A percentile compares a stretch with the other conserved stretches of the same genome.
phyloP scores from a whole-genome alignment of 2,888 invertebrate genomes.

The Protophormia terraenovae region DNA sequence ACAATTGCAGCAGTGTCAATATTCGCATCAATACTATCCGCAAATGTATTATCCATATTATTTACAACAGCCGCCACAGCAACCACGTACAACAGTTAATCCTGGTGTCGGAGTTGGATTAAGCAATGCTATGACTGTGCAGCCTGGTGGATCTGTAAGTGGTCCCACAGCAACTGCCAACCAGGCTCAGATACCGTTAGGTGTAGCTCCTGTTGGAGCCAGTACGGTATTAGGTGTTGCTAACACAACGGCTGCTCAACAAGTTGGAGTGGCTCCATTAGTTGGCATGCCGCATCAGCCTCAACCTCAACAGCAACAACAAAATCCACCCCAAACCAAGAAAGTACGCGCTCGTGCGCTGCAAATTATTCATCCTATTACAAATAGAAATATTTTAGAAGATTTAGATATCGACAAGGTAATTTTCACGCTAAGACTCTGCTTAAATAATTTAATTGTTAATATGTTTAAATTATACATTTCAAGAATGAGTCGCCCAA shows the following conservation, averaged over 20 bases:
- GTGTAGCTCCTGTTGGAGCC: constrained; percentile 81
- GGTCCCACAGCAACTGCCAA: constrained; percentile 71
- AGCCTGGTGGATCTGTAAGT: constrained; percentile 75
- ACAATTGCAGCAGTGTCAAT: constrained; percentile 72
- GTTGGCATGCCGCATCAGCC: constrained; percentile 72
- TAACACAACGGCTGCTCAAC: constrained; percentile 70
- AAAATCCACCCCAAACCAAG: constrained; percentile 20
- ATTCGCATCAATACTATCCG: constrained; percentile 71
- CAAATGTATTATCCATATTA: constrained; percentile 69
- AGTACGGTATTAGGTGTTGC: constrained; percentile 80
- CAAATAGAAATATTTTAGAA: constrained; percentile 80
- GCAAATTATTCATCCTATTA: constrained; percentile 82
- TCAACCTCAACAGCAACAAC: constrained; percentile 66
- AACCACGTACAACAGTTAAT: constrained; percentile 75
- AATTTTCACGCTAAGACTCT: neutral
- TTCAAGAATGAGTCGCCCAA: constrained; percentile 32
- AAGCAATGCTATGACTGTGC: constrained; percentile 74
- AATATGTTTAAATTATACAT: neutral
- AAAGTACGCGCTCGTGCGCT: constrained; percentile 43
- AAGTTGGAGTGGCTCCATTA: constrained; percentile 75
- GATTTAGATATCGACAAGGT: constrained; percentile 75
- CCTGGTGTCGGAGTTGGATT: constrained; percentile 71
- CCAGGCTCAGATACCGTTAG: constrained; percentile 73
- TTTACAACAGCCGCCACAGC: constrained; percentile 71
- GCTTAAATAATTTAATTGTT: neutral